Base-by-base conservation (phyloP, 2,888 invertebrate species). In the Sepiola atlantica region DNA sequence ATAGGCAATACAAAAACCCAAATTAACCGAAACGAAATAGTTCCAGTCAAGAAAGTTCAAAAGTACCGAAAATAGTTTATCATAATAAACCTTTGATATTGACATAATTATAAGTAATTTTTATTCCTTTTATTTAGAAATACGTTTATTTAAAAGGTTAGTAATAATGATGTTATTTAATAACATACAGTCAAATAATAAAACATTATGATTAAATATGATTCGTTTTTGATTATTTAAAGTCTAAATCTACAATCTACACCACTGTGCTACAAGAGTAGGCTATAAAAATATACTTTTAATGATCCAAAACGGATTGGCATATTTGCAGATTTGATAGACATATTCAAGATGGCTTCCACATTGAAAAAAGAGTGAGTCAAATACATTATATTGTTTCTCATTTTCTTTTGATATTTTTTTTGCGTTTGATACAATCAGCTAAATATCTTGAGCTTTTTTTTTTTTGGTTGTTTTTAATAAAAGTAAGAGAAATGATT, bases 381-480 rank as follows among this genome's bases (percentile, higher is more conserved):
- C 77, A 77, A 77, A 77, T 77, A 77, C 28, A 77, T 77, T 77
- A 77, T 28, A 61, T 57, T 57, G 61, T 77, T 77, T 77, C 10
- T 77, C 10, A 8, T 77, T 77, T 77, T 77, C 77, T 16, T 77
- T 77, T 28, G 77, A 77, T 18, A 77, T n/a, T 77, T n/a, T 28
- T 77, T 77, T 77, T n/a, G n/a, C 28, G n/a, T 77, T 77, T 77
- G 14, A 32, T 77, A 77, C n/a, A 1, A 32, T 32, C n/a, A 77
- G 77, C 77, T 77, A n/a, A 77, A 77, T 77, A n/a, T 77, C n/a
- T 77, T 77, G n/a, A 77, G n/a, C n/a, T 77, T 77, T 77, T 77
- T 77, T 77, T 77, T 14, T 77, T 77, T 77, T 77, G n/a, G n/a
- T 77, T 77, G n/a, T 77, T 14, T 77, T 77, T 77, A 77, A 45